phyloP scores from a whole-genome alignment of 2,797 vertebrate genomes.

The Smutsia gigantea region DNA sequence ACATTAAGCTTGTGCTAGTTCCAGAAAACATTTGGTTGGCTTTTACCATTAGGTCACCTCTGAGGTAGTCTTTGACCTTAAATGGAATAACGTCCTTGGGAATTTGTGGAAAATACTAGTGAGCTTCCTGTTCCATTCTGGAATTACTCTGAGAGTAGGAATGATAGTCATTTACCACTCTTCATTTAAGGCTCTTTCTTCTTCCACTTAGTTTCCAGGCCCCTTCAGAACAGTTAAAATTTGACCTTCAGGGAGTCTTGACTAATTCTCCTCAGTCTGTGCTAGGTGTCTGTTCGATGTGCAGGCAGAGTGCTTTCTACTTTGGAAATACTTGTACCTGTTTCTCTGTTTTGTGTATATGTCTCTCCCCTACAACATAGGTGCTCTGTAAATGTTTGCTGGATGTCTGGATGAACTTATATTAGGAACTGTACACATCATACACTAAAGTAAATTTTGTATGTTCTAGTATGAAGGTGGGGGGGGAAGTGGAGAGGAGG shows the following conservation, averaged over 20 bases:
- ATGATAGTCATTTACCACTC: not conserved
- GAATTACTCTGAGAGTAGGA: not conserved
- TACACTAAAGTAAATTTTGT: not conserved
- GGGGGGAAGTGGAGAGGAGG: not conserved
- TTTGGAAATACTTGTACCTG: not conserved
- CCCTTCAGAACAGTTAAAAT: slow-evolving; percentile 33
- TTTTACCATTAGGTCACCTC: not conserved
- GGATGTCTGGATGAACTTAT: not conserved
- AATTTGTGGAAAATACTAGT: not conserved
- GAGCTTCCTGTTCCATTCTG: not conserved
- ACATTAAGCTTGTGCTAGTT: not conserved
- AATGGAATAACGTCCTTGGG: not conserved
- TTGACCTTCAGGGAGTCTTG: slow-evolving; percentile 16
- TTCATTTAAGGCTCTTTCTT: not conserved
- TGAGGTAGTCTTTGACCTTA: not conserved
- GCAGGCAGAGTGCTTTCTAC: not conserved
- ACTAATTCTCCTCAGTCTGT: not conserved
- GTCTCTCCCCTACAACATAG: not conserved
- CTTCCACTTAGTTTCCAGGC: not conserved
- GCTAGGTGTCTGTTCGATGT: not conserved
- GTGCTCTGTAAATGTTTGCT: not conserved
- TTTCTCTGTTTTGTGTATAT: not conserved
- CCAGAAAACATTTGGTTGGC: not conserved
- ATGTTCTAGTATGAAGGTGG: not conserved
- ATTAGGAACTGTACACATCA: not conserved